A percentile compares a stretch with the other conserved stretches of the same genome.
These are phyloP conservation scores for Hetaerina titia DNA, from an alignment of 2,888 invertebrate genomes.

Conservation along the genomic window DNA sequence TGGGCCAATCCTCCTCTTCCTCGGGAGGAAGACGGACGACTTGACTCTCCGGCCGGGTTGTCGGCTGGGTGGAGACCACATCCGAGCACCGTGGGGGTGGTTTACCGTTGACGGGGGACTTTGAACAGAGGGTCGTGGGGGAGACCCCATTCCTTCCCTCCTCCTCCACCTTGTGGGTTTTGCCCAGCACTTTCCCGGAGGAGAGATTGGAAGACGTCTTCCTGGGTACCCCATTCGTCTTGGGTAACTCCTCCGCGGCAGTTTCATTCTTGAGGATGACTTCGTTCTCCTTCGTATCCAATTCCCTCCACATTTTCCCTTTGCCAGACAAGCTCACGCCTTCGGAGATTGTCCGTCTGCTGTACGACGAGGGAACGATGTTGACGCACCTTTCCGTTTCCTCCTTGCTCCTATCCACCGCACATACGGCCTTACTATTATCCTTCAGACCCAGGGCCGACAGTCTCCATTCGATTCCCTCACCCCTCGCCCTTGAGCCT, in stretches of 20 bases:
- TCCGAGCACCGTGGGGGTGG: not conserved
- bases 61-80: not conserved
- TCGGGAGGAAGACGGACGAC: not conserved
- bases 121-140: not conserved
- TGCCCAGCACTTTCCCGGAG: not conserved
- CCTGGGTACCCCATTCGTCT: not conserved
- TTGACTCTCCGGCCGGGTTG: not conserved
- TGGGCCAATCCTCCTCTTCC: not conserved
- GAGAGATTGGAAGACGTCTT: not conserved
- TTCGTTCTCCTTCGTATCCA: not conserved
- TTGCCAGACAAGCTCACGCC: not conserved
- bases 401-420: not conserved
- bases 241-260: not conserved
- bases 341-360: not conserved
- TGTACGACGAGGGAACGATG: not conserved
- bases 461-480: slow-evolving; percentile 27
- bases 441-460: slow-evolving; percentile 40
- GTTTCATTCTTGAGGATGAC: not conserved
- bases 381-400: not conserved
- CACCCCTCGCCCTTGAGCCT: slow-evolving; percentile 9
- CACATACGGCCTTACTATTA: not conserved
- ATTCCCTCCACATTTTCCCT: not conserved
- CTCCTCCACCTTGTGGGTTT: not conserved
- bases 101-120: not conserved
- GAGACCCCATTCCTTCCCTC: not conserved